phyloP scores from a whole-genome alignment of 1,140 invertebrate species.

The Lepeophtheirus salmonis region DNA sequence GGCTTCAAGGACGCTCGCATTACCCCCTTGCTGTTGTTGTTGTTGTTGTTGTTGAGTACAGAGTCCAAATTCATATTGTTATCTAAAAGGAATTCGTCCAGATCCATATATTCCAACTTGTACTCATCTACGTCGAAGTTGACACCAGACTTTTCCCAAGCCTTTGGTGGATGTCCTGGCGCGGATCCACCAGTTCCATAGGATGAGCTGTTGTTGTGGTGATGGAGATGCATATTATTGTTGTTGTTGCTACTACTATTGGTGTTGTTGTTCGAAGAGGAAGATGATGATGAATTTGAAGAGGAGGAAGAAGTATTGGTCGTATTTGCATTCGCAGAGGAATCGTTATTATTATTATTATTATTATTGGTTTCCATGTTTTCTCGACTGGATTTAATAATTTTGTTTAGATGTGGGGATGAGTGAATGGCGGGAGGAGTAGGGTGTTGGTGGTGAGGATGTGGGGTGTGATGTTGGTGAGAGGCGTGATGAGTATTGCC shows the following conservation, averaged over 20 bases:
- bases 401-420: no score
- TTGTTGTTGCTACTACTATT: not conserved
- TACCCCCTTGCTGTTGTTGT: slow-evolving; percentile 4
- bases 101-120: slow-evolving; percentile 4
- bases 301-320: no score
- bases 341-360: no score
- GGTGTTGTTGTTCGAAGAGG: not conserved
- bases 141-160: not conserved
- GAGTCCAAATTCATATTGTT: slow-evolving; percentile 2
- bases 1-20: no score
- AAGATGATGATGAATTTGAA: no score
- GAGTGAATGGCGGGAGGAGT: no score
- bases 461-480: no score
- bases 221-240: slow-evolving; percentile 1
- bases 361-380: no score
- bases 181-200: not conserved
- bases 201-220: not conserved
- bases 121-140: slow-evolving; percentile 5
- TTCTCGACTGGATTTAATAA: no score
- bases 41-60: slow-evolving; percentile 11
- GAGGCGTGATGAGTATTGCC: no score
- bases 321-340: no score
- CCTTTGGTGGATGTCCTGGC: not conserved
- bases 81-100: slow-evolving; percentile 12
- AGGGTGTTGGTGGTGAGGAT: no score